These are phyloP conservation scores for Coelopa frigida DNA, from an alignment of 1,140 invertebrate genomes.

Conservation along the genomic window DNA sequence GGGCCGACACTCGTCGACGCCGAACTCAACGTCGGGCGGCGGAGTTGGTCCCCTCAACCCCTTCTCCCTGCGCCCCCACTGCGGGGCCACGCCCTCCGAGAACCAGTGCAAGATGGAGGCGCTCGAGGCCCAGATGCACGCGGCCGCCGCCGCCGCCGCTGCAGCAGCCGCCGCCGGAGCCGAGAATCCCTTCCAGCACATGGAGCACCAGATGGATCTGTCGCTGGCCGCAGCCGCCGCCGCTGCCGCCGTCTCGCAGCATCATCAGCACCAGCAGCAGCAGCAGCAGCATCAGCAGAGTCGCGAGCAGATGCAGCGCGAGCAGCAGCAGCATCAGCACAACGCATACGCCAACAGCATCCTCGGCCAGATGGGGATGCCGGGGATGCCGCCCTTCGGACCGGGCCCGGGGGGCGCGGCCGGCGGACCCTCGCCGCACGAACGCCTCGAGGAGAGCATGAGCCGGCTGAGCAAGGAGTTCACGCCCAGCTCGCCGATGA, in stretches of 20 bases:
- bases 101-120: constrained; percentile 38
- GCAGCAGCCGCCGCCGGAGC: constrained; percentile 26
- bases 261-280: constrained; percentile 28
- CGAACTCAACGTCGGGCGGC: constrained; percentile 18
- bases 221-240: constrained; percentile 40
- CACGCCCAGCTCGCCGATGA: constrained; percentile 37
- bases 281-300: constrained; percentile 27
- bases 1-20: constrained; percentile 32
- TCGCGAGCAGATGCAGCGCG: constrained; percentile 27
- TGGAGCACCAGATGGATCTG: constrained; percentile 44
- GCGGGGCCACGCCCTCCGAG: constrained; percentile 17
- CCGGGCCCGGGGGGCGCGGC: constrained; percentile 5
- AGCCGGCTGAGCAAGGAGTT: constrained; percentile 47
- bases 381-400: constrained; percentile 27
- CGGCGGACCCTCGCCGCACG: constrained; percentile 47
- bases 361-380: constrained; percentile 47
- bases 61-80: constrained; percentile 22
- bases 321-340: constrained; percentile 31
- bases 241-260: constrained; percentile 32
- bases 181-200: constrained; percentile 41
- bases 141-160: constrained; percentile 33
- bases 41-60: constrained; percentile 19
- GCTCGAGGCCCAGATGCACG: constrained; percentile 39
- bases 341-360: constrained; percentile 44
- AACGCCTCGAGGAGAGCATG: constrained; percentile 47